phyloP scores from a whole-genome alignment of 1,140 invertebrate species.

The Paracyclopina nana region DNA sequence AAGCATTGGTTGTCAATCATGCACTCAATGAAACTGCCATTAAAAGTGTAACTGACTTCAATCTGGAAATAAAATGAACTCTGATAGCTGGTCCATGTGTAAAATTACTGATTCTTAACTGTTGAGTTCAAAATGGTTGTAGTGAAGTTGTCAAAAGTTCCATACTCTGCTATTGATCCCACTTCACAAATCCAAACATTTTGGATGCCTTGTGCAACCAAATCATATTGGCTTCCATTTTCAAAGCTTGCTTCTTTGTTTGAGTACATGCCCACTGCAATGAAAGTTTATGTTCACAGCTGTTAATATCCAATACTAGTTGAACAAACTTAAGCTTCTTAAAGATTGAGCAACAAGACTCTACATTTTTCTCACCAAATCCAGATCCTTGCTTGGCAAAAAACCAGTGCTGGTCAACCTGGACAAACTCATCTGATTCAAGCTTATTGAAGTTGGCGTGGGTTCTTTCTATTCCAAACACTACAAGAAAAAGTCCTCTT shows the following conservation, averaged over 20 bases:
- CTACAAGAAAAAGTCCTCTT: too few species aligned
- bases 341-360: too few species aligned
- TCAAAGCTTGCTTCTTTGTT: background rate
- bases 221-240: background rate
- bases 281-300: too few species aligned
- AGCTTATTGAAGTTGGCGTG: too few species aligned
- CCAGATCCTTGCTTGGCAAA: too few species aligned
- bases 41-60: background rate
- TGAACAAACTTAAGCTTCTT: too few species aligned
- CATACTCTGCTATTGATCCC: background rate
- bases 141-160: background rate
- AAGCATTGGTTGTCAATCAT: background rate
- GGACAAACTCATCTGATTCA: too few species aligned
- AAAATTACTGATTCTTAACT: background rate
- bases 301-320: too few species aligned
- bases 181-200: conserved; percentile 4
- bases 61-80: background rate
- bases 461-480: too few species aligned
- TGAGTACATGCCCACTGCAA: background rate
- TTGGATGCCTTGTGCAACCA: background rate
- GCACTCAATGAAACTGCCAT: background rate
- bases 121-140: background rate
- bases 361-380: too few species aligned
- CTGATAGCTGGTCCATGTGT: background rate
- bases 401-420: too few species aligned